Conservation (phyloP, 2,888 invertebrate species). For the Nephrotoma guestfalica region DNA sequence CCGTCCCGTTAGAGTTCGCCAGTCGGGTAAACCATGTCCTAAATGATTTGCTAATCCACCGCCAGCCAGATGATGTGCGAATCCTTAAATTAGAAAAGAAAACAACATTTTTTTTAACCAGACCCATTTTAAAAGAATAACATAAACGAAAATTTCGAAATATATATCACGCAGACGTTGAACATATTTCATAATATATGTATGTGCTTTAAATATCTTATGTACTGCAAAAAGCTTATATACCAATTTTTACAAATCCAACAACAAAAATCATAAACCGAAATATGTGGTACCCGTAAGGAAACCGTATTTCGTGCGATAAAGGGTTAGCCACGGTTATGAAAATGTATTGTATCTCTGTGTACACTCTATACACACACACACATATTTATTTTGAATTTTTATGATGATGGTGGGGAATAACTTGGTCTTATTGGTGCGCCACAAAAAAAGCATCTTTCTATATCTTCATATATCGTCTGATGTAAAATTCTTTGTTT, state of each 20-base stretch:
- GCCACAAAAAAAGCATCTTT: constrained; percentile 34
- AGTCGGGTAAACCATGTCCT: constrained; percentile 43
- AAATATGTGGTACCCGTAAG: constrained; percentile 37
- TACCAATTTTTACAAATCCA: background rate
- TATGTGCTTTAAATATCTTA: background rate
- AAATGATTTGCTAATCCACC: constrained; percentile 39
- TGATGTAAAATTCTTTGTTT: background rate
- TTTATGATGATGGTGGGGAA: constrained; percentile 21
- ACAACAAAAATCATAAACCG: constrained; percentile 23
- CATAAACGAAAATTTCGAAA: background rate
- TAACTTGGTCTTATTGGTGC: constrained; percentile 36
- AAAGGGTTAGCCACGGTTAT: constrained; percentile 36
- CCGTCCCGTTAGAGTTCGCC: constrained; percentile 35
- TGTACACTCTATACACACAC: background rate
- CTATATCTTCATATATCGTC: constrained; percentile 18
- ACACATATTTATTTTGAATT: background rate
- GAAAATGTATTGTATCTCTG: constrained; percentile 12
- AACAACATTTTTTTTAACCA: background rate
- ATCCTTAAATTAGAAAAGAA: constrained; percentile 37
- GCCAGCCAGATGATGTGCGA: constrained; percentile 59
- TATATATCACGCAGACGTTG: constrained; percentile 3
- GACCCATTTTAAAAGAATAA: background rate
- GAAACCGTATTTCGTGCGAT: constrained; percentile 33
- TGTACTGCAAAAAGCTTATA: background rate
- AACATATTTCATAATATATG: background rate